Percentiles rank a stretch among this genome's conserved stretches.
Evolutionary conservation across 2,113 vertebrate genomes (phyloP).

Genomic region (Melanocharis versteri): DNA sequence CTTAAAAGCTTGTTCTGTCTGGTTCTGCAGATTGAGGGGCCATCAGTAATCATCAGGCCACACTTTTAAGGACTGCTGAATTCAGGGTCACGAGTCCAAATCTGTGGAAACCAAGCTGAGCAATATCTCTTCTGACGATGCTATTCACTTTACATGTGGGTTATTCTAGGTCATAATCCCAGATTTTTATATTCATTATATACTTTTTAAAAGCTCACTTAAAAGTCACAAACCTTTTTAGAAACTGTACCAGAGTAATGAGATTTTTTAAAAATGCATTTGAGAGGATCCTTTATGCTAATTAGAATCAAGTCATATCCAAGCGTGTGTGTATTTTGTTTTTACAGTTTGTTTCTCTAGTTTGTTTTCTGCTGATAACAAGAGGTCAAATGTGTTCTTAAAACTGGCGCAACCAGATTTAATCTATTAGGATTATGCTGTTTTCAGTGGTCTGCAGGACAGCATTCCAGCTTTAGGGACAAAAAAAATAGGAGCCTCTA

Average conservation of each 20-base stretch:
- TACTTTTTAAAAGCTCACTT: background rate
- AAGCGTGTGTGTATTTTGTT: background rate
- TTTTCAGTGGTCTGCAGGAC: slow-evolving; percentile 49
- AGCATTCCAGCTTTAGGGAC: slow-evolving; percentile 47
- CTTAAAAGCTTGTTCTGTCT: background rate
- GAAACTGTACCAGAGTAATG: background rate
- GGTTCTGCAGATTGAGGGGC: background rate
- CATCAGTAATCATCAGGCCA: background rate
- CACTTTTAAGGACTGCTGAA: background rate
- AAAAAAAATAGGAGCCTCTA: slow-evolving; percentile 23
- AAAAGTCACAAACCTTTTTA: background rate
- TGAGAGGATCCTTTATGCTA: background rate
- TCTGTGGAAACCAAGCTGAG: background rate
- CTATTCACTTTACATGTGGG: background rate
- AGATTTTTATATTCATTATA: background rate
- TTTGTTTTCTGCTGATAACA: slow-evolving; percentile 45
- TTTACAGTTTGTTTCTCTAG: background rate
- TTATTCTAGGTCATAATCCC: background rate
- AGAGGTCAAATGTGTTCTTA: slow-evolving; percentile 42
- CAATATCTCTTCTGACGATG: background rate
- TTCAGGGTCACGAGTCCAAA: background rate
- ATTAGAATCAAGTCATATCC: background rate
- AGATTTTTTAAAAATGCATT: background rate
- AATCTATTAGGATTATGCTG: slow-evolving; percentile 15
- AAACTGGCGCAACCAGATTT: slow-evolving; percentile 52